These are phyloP conservation scores for Drosophila fulvimacula DNA, from an alignment of 2,888 invertebrate species.

Conservation along the genomic window DNA sequence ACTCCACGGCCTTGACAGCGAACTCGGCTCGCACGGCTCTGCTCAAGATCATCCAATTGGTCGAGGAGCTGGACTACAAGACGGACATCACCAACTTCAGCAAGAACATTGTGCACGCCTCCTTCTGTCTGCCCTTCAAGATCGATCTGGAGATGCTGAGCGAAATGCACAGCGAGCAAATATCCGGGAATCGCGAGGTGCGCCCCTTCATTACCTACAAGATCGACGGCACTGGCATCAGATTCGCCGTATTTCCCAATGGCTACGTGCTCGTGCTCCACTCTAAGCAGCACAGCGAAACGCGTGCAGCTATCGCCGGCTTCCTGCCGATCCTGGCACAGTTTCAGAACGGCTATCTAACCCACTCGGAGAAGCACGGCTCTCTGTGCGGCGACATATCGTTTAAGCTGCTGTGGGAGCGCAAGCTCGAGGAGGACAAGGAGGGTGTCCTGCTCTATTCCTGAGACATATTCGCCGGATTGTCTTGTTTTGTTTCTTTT, in stretches of 20 bases:
- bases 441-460: constrained; percentile 56
- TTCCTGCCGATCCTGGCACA: constrained; percentile 57
- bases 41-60: constrained; percentile 41
- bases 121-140: constrained; percentile 65
- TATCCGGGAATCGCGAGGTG: constrained; percentile 27
- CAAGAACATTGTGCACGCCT: constrained; percentile 58
- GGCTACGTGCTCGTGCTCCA: constrained; percentile 60
- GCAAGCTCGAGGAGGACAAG: constrained; percentile 55
- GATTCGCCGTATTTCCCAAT: constrained; percentile 61
- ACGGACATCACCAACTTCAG: constrained; percentile 36
- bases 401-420: constrained; percentile 65
- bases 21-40: constrained; percentile 40
- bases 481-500: constrained; percentile 4
- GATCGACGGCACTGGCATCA: constrained; percentile 25
- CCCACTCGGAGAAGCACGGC: constrained; percentile 37
- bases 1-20: constrained; percentile 39
- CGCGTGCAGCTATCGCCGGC: constrained; percentile 47
- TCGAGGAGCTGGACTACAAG: constrained; percentile 58
- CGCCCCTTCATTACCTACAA: constrained; percentile 63
- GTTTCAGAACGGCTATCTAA: constrained; percentile 52
- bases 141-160: constrained; percentile 46
- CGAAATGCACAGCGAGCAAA: constrained; percentile 28
- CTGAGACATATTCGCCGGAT: constrained; percentile 11
- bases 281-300: constrained; percentile 53
- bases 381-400: constrained; percentile 46